These are phyloP conservation scores for Linepithema humile DNA, from an alignment of 1,140 invertebrate species.

Conservation along the genomic window DNA sequence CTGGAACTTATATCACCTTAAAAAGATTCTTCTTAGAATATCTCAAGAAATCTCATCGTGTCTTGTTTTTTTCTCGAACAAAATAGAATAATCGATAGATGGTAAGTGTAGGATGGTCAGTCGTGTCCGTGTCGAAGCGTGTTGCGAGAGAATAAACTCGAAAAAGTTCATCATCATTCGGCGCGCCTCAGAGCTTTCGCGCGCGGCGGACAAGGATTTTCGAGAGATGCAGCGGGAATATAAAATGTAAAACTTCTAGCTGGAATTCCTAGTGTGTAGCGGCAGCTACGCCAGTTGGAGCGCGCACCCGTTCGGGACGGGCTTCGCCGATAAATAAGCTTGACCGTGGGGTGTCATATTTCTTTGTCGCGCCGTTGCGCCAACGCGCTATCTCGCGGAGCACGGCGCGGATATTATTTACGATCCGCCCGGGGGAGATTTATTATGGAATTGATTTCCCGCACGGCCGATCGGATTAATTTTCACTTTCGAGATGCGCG, in stretches of 20 bases:
- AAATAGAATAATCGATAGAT: conserved; percentile 7
- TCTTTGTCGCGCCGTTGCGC: conserved; percentile 64
- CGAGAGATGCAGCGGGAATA: conserved; percentile 7
- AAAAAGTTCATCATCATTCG: conserved; percentile 36
- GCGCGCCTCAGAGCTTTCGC: conserved; percentile 2
- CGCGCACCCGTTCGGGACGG: conserved; percentile 18
- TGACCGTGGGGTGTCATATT: conserved; percentile 71
- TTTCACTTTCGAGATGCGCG: conserved; percentile 62
- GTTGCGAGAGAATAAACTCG: conserved; percentile 28
- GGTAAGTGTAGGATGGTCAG: neutral
- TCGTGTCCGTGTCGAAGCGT: neutral
- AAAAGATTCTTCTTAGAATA: too few relatives aligned
- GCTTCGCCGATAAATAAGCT: conserved; percentile 73
- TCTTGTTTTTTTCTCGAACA: neutral
- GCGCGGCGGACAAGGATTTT: conserved; percentile 12
- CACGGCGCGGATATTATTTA: conserved; percentile 58
- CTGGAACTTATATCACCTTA: too few relatives aligned
- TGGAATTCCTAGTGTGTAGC: neutral
- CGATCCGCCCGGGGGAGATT: conserved; percentile 62
- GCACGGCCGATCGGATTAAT: conserved; percentile 71
- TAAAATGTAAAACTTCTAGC: conserved; percentile 20
- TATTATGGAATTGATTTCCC: conserved; percentile 73
- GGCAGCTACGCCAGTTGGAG: neutral
- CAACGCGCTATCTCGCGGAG: conserved; percentile 42
- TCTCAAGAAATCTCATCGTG: neutral